These are phyloP conservation scores for Ctena decussata DNA, from an alignment of 2,888 invertebrate genomes.

Conservation along the genomic window DNA sequence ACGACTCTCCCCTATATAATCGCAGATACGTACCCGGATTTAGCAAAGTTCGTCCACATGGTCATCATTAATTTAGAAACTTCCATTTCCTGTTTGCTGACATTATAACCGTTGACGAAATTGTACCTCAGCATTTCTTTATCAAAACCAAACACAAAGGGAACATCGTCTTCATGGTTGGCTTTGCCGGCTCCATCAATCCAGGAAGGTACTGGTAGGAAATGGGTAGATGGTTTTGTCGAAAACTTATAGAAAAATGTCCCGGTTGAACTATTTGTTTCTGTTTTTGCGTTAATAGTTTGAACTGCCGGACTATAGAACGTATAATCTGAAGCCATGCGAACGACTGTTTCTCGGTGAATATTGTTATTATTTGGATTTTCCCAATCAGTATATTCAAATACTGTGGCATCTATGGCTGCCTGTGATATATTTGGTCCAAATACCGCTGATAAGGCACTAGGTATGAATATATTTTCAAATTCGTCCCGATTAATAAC, in stretches of 20 bases:
- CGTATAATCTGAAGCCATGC: conserved; percentile 97
- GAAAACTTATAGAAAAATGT: conserved; percentile 75
- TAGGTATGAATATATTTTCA: conserved; percentile 21
- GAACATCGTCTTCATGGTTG: conserved; percentile 83
- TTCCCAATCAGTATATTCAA: conserved; percentile 40
- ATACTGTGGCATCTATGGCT: conserved; percentile 8
- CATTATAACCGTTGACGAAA: not conserved
- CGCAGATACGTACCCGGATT: conserved; percentile 90
- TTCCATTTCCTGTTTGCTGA: conserved; percentile 93
- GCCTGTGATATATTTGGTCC: not conserved
- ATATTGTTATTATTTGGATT: conserved; percentile 88
- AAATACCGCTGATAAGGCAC: not conserved
- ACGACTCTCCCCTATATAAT: no score
- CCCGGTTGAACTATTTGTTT: conserved; percentile 76
- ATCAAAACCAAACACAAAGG: conserved; percentile 78
- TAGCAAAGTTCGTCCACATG: conserved; percentile 98
- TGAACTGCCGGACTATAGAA: conserved; percentile 97
- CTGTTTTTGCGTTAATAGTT: conserved; percentile 93
- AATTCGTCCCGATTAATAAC: conserved; percentile 26
- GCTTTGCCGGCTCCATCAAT: conserved; percentile 37
- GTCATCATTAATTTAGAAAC: conserved; percentile 95
- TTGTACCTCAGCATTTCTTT: not conserved
- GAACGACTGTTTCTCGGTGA: conserved; percentile 95
- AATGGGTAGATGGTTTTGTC: conserved; percentile 43
- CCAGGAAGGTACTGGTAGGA: conserved; percentile 37